phyloP scores from a whole-genome alignment of 2,888 invertebrate genomes.

The Trissolcus brochymenae region DNA sequence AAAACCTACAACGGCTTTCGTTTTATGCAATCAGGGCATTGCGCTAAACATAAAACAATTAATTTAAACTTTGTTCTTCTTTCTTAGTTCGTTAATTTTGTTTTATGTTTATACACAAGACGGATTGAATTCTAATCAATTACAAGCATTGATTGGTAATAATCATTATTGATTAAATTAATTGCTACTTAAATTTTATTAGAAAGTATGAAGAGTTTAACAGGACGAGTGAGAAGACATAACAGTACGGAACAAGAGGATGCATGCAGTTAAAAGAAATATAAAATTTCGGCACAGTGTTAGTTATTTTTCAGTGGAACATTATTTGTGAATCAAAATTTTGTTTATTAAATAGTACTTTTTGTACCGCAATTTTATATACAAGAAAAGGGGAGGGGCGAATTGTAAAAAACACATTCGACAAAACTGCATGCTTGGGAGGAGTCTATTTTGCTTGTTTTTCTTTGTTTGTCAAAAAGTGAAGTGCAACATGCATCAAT shows the following conservation, averaged over 20 bases:
- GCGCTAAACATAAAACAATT: slow-evolving; percentile 17
- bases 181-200: slow-evolving; percentile 21
- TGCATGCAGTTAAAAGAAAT: slow-evolving; percentile 21
- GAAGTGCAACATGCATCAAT: slow-evolving; percentile 42
- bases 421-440: slow-evolving; percentile 36
- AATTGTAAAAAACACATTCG: slow-evolving; percentile 13
- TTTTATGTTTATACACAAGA: slow-evolving; percentile 20
- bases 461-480: slow-evolving; percentile 2
- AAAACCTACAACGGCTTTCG: slow-evolving; percentile 14
- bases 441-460: slow-evolving; percentile 19
- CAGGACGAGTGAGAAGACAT: slow-evolving; percentile 11
- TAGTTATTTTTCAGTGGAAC: neutral
- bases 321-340: neutral
- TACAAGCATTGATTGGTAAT: slow-evolving; percentile 33
- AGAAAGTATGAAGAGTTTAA: slow-evolving; percentile 17
- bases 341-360: neutral
- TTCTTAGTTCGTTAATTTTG: slow-evolving; percentile 4
- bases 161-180: slow-evolving; percentile 10
- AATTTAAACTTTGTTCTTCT: neutral
- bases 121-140: slow-evolving; percentile 26
- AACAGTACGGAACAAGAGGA: slow-evolving; percentile 8
- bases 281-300: slow-evolving; percentile 23
- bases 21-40: too few species aligned
- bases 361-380: slow-evolving; percentile 18
- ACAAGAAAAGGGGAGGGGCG: too few species aligned